These are phyloP conservation scores for Odobenus rosmarus DNA, from an alignment of 2,113 vertebrate species.

Conservation along the genomic window DNA sequence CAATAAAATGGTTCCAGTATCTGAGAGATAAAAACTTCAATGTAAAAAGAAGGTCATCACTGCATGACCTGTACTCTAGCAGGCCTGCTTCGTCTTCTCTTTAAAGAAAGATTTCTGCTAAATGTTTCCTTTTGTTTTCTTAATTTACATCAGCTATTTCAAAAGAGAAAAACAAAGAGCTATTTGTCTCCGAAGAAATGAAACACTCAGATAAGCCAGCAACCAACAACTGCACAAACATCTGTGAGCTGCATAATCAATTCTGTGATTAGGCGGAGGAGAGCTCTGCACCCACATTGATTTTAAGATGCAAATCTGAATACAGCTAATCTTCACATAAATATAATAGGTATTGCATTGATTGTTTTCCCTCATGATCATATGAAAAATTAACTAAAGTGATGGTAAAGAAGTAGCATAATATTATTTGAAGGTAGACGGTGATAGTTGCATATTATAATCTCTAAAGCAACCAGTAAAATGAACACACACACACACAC, in stretches of 20 bases:
- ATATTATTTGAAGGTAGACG: not conserved
- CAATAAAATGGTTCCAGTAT: not conserved
- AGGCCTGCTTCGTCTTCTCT: not conserved
- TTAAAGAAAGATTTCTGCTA: not conserved
- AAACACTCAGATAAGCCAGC: not conserved
- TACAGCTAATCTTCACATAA: slow-evolving; percentile 73
- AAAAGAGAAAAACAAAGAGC: not conserved
- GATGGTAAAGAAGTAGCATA: not conserved
- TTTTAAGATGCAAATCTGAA: slow-evolving; percentile 76
- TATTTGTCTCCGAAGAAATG: not conserved
- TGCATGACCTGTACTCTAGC: fast-evolving
- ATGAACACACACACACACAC: not conserved
- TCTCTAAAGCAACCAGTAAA: not conserved
- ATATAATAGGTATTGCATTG: slow-evolving; percentile 59
- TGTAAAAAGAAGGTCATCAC: not conserved
- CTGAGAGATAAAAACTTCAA: too few species aligned
- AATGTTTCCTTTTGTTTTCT: not conserved
- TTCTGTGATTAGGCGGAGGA: slow-evolving; percentile 63
- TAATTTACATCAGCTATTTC: not conserved
- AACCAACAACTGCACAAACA: slow-evolving; percentile 37
- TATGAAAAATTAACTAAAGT: not conserved
- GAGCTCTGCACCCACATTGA: slow-evolving; percentile 70
- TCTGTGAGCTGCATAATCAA: slow-evolving; percentile 69
- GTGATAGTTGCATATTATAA: not conserved
- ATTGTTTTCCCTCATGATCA: slow-evolving; percentile 60